Evolutionary conservation across 2,888 invertebrate genomes (phyloP), one percentile per base, ranked within the genome.

Genomic region (Heliconius sara): DNA sequence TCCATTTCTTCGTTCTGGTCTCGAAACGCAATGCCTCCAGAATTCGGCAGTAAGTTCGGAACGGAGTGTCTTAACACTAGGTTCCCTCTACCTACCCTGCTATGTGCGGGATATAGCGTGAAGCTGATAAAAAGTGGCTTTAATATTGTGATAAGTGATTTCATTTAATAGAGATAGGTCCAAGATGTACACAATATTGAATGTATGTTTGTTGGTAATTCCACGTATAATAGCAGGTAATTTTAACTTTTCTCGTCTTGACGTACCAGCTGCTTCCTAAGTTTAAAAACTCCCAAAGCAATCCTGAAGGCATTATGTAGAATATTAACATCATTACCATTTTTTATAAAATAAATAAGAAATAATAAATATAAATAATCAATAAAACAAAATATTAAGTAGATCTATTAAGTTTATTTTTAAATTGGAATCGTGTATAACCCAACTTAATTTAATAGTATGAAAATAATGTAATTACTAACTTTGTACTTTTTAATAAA

Each of bases 211-310:
- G 30, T 57, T 73, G 57, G 34, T 34, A 60, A 60, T 73, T 57
- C 34, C 22, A 27, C 57, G 52, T 52, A 65, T 43, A 65, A 39
- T 75, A 30, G 47, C 25, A 63, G 27, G 75, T 75, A 75, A 75
- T 66, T 75, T 75, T 75, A 75, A 75, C 43, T 43, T 75, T 75
- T 13, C 65, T 75, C 43, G 43, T 75, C 43, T 75, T 75, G 27
- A 22, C 47, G 66, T 27, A 19, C 75, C 75, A 65, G 43, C 65
- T 73, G 73, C 60, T 60, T 30, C 73, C 16, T n/a, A 73, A 73
- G 60, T 73, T 57, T 57, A 57, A 60, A 10, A 73, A 73, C 60
- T 73, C n/a, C 34, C 30, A 60, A 60, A 60, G 57, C n/a, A 73
- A 60, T 60, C 34, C 73, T 60, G 13, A 73, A 73, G 57, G 73